Conservation (phyloP, 2,888 invertebrate species). For the Tricholauxania praeusta region DNA sequence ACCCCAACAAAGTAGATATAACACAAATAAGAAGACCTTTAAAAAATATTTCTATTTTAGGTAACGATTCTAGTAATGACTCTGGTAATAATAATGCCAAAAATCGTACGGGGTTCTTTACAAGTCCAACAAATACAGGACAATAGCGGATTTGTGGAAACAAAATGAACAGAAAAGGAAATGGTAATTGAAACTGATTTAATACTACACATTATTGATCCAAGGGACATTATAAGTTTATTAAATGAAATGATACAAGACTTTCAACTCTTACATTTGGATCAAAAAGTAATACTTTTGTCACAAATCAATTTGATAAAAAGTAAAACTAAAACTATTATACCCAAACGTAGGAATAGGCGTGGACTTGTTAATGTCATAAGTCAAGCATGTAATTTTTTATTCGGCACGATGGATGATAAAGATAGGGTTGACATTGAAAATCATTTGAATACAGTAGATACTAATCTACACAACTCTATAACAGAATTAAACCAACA, state of each 20-base stretch:
- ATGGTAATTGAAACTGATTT: too few relatives aligned
- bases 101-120: conserved; percentile 15
- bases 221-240: too few relatives aligned
- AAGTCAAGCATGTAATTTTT: conserved; percentile 41
- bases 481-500: conserved; percentile 34
- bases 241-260: too few relatives aligned
- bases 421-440: conserved; percentile 37
- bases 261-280: too few relatives aligned
- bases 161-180: too few relatives aligned
- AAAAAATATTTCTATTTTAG: conserved; percentile 1
- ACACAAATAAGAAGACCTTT: conserved; percentile 22
- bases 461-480: conserved; percentile 38
- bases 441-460: conserved; percentile 28
- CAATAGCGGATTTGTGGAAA: too few relatives aligned
- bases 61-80: conserved; percentile 26
- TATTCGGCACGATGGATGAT: conserved; percentile 44
- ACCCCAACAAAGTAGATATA: conserved; percentile 30
- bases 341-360: too few relatives aligned
- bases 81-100: conserved; percentile 13
- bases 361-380: conserved; percentile 39
- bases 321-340: too few relatives aligned
- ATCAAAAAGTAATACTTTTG: too few relatives aligned
- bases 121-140: not conserved
- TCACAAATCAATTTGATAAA: too few relatives aligned
- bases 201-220: conserved; percentile 16